Conservation (phyloP, 1,140 invertebrate species). For the Metopolophium dirhodum region DNA sequence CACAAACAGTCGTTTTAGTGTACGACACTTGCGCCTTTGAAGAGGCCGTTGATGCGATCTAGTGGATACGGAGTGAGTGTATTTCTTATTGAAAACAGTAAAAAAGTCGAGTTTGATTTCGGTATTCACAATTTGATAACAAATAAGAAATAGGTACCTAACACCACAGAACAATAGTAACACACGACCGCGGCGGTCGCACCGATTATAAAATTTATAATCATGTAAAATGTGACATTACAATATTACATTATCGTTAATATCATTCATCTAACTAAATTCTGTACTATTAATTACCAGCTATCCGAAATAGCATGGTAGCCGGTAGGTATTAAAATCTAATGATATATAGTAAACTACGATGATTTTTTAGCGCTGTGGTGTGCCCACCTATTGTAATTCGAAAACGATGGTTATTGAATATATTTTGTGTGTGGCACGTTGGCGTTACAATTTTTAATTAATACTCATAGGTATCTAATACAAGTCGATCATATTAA, state of each 20-base stretch:
- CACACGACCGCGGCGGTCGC: background rate
- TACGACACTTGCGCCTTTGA: background rate
- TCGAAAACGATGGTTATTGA: background rate
- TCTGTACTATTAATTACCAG: background rate
- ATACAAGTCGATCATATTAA: background rate
- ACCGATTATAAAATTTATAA: background rate
- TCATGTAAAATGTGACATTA: background rate
- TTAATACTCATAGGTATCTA: background rate
- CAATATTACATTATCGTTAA: background rate
- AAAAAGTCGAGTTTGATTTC: background rate
- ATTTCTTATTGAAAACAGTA: background rate
- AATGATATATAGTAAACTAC: no score
- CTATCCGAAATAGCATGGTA: background rate
- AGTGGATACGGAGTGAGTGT: background rate
- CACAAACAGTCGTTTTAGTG: no score
- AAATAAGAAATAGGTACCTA: no score
- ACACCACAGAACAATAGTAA: no score
- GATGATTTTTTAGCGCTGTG: no score
- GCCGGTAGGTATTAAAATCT: background rate
- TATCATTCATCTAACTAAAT: background rate
- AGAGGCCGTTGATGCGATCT: background rate
- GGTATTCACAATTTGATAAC: background rate
- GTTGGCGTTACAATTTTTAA: background rate
- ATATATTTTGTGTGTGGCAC: background rate
- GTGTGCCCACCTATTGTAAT: no score